phyloP scores from a whole-genome alignment of 37 sponge, comb jelly and placozoan species.

The Amphimedon queenslandica region DNA sequence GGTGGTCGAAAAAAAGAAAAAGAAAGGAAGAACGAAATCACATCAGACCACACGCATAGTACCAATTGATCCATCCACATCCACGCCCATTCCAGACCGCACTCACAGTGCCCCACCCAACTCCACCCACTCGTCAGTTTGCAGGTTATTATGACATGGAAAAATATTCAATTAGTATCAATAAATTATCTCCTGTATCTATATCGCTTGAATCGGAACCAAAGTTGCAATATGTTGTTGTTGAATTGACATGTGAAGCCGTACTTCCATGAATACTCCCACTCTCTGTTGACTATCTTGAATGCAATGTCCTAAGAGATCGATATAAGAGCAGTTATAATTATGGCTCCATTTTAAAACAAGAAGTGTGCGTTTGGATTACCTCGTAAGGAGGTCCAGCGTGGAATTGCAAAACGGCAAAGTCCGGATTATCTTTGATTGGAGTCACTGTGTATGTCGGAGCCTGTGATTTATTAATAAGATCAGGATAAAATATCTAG shows the following conservation, averaged over 20 bases:
- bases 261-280: conserved; percentile 94
- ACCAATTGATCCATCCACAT: background rate
- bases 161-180: background rate
- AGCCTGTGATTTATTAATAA: conserved; percentile 88
- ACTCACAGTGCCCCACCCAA: background rate
- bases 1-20: background rate
- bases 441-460: conserved; percentile 82
- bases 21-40: background rate
- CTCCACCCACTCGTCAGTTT: background rate
- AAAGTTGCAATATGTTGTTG: conserved; percentile 94
- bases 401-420: conserved; percentile 88
- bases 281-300: conserved; percentile 95
- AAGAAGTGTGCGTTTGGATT: background rate
- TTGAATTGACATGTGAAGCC: conserved; percentile 94
- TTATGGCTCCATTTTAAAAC: background rate
- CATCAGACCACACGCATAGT: background rate
- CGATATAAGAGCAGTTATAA: background rate
- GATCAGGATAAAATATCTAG: conserved; percentile 94
- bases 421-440: conserved; percentile 72
- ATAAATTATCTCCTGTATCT: conserved; percentile 77
- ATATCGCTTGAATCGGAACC: conserved; percentile 94
- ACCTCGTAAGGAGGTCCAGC: conserved; percentile 99
- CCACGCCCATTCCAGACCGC: background rate
- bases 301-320: conserved; percentile 84
- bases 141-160: background rate